Conservation (phyloP, 37 sponge, comb jelly and placozoan species). For the Spongilla lacustris region DNA sequence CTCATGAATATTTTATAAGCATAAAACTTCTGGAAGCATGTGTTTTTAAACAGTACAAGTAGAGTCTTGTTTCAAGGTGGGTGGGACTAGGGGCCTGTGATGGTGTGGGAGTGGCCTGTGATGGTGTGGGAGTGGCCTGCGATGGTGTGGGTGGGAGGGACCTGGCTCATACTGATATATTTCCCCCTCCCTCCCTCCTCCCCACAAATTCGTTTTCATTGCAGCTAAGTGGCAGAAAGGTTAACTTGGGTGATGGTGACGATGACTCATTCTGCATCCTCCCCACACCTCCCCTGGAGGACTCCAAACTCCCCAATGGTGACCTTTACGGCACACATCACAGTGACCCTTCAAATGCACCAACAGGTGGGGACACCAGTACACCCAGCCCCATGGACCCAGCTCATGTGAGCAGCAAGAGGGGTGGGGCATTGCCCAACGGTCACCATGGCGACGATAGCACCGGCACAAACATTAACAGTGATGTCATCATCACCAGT, state of each 20-base stretch:
- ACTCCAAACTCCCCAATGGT: background rate
- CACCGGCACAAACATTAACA: too few species aligned
- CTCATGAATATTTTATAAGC: too few species aligned
- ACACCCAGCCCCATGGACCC: too few species aligned
- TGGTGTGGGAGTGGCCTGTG: background rate
- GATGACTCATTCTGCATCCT: background rate
- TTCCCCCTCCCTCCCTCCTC: background rate
- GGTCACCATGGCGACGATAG: background rate
- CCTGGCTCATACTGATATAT: background rate
- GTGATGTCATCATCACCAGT: background rate
- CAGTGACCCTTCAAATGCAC: too few species aligned
- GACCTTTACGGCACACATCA: background rate
- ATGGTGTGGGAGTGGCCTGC: background rate
- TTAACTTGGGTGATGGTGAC: too few species aligned
- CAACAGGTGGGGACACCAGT: too few species aligned
- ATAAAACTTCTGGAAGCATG: too few species aligned
- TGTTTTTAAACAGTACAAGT: too few species aligned
- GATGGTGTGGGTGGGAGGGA: background rate
- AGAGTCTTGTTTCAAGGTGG: too few species aligned
- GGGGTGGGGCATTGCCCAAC: background rate
- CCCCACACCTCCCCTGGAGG: background rate
- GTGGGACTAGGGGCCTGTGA: too few species aligned
- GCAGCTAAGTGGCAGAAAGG: background rate
- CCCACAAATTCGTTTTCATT: background rate
- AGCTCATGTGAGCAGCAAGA: too few species aligned